Base-by-base conservation (phyloP, 1,140 invertebrate genomes). In the Pristionchus pacificus region DNA sequence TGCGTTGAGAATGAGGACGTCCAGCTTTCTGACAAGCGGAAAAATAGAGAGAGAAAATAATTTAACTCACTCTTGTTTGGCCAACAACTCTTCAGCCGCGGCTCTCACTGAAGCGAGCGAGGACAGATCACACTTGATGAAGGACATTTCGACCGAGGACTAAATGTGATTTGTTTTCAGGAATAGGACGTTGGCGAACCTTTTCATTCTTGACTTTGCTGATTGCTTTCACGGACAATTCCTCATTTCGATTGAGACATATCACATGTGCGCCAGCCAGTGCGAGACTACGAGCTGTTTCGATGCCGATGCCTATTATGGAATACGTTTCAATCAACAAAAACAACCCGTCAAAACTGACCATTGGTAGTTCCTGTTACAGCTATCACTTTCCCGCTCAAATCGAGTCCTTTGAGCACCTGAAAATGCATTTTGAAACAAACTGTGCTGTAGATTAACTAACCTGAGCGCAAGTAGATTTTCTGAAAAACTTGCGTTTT, bases 1-100 rank as follows among this genome's bases (percentile, higher is more conserved):
- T 69, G 94, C 93, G 88, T 97, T 97, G 60, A 95, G 85, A 76
- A 96, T 91, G 31, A 97, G 85, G 65, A 93, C 90, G 82, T 96
- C 89, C 28, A 96, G 85, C 74, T 88, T 88, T 79, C 91, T 93
- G 80, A n/a, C n/a, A n/a, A n/a, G n/a, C n/a, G n/a, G n/a, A n/a
- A n/a, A n/a, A n/a, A n/a, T n/a, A n/a, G n/a, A n/a, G n/a, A n/a
- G n/a, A n/a, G n/a, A n/a, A n/a, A n/a, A n/a, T n/a, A n/a, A n/a
- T n/a, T n/a, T n/a, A n/a, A n/a, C n/a, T n/a, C n/a, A n/a, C n/a
- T n/a, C n/a, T n/a, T n/a, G n/a, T n/a, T n/a, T n/a, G n/a, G n/a
- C n/a, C n/a, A n/a, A n/a, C n/a, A n/a, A n/a, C n/a, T n/a, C n/a
- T n/a, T n/a, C n/a, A 27, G 75, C 66, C 6, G 74, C 67, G 24